A percentile compares a stretch with the other conserved stretches of the same genome.
Evolutionary conservation across 1,140 invertebrate species (phyloP).

Genomic region (Lordiphosa clarofinis): DNA sequence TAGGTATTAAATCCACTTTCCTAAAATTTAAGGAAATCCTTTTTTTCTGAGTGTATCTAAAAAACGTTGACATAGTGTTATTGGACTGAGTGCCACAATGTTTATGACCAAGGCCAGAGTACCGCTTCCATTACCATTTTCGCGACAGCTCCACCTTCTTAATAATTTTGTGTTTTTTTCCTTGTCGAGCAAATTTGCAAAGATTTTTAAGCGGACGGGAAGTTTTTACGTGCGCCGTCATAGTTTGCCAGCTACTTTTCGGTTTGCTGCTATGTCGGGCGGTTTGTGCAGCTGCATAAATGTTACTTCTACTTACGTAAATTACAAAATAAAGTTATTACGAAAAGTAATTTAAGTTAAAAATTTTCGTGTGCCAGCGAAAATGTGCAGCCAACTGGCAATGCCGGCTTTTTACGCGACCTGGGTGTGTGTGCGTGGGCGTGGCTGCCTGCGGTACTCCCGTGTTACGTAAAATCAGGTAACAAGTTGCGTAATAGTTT

Average conservation of each 20-base stretch:
- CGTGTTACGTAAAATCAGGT: slow-evolving; percentile 61
- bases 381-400: slow-evolving; percentile 72
- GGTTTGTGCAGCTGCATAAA: slow-evolving; percentile 74
- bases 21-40: too few relatives aligned
- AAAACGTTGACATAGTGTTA: too few relatives aligned
- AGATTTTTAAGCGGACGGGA: slow-evolving; percentile 51
- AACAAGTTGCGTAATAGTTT: slow-evolving; percentile 59
- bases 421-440: slow-evolving; percentile 33
- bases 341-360: slow-evolving; percentile 78
- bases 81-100: slow-evolving; percentile 32
- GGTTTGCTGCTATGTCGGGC: slow-evolving; percentile 23
- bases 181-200: slow-evolving; percentile 54
- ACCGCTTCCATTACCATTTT: too few relatives aligned
- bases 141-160: slow-evolving; percentile 3
- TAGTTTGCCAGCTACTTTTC: slow-evolving; percentile 74
- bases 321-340: slow-evolving; percentile 78
- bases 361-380: slow-evolving; percentile 67
- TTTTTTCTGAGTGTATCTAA: too few relatives aligned
- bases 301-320: slow-evolving; percentile 78
- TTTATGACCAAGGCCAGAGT: slow-evolving; percentile 28
- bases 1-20: too few relatives aligned
- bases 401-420: slow-evolving; percentile 7
- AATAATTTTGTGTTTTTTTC: slow-evolving; percentile 20
- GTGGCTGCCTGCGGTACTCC: slow-evolving; percentile 31
- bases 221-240: slow-evolving; percentile 73